Percentiles rank a stretch among this genome's conserved stretches.
These are phyloP conservation scores for Morus bassanus DNA, from an alignment of 2,797 vertebrate genomes.

Conservation along the genomic window DNA sequence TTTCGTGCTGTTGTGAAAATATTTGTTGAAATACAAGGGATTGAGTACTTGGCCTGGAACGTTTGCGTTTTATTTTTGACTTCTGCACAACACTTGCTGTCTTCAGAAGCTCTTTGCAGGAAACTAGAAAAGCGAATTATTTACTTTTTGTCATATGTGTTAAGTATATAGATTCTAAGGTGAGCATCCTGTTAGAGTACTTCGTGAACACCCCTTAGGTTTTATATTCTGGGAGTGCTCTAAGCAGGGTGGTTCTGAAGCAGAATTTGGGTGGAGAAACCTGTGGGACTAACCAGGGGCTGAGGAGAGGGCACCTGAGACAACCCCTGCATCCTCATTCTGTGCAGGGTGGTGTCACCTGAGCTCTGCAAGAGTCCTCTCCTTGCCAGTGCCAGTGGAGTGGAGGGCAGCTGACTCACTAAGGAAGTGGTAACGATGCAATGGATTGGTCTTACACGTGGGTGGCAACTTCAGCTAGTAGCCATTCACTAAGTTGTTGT, in stretches of 20 bases:
- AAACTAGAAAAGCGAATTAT: neutral
- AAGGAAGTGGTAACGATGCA: rapidly evolving
- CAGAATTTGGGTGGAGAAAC: neutral
- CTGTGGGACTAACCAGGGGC: neutral
- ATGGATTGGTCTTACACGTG: rapidly evolving
- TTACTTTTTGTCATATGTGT: neutral
- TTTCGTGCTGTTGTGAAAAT: neutral
- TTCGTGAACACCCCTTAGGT: rapidly evolving
- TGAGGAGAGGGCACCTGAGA: neutral
- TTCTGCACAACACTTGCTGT: neutral
- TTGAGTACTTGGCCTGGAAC: neutral
- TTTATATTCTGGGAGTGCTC: neutral
- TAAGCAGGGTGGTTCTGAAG: neutral
- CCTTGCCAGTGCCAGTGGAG: rapidly evolving
- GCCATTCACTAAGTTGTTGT: too few relatives aligned
- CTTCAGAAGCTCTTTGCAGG: neutral
- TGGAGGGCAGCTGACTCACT: neutral
- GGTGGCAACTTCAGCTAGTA: rapidly evolving
- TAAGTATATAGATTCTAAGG: neutral
- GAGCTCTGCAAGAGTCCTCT: neutral
- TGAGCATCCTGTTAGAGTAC: neutral
- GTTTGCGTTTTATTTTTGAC: neutral
- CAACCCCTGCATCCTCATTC: rapidly evolving
- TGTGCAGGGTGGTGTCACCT: neutral
- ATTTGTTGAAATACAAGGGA: neutral